Evolutionary conservation across 2,888 invertebrate species (phyloP), one percentile per base, ranked within the genome.

Genomic region (Drosophila fungiperda): DNA sequence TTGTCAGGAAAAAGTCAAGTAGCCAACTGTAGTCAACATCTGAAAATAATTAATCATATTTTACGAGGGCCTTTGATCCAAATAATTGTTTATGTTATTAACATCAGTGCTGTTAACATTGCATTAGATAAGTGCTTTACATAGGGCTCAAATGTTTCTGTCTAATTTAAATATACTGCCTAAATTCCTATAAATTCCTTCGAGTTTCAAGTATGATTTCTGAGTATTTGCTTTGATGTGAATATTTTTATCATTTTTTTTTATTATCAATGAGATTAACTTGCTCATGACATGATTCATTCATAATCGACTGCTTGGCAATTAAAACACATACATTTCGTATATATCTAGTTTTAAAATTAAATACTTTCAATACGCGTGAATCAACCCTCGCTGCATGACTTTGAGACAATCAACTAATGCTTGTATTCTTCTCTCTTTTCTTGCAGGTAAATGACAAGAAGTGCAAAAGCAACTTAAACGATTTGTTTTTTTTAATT

Each of bases 401-500:
- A 32, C 58, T 54, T 66, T 77, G 76, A 66, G 63, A 76, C 57
- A 60, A 53, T 63, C 52, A 50, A 67, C 77, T 78, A 80, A 78
- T 77, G 52, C 8, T 20, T 57, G 20, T 70, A 33, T 49, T 53
- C 42, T 72, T 38, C 26, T 63, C 48, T 65, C 35, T 55, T 73
- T 52, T 78, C 61, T 78, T 78, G 49, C 78, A 78, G 78, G 78
- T 78, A 78, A 78, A 62, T 76, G 66, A 76, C 66, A 77, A 76
- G 48, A 64, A 65, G 61, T 68, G 55, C 59, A 80, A 55, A 59
- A 55, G 57, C 17, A 49, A 49, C 55, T 33, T 12, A 33, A 55
- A 60, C 55, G 40, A 59, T 53, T 40, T 26, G 40, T 40, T 32
- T 36, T 32, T 23, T 49, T 9, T 7, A 11, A 12, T 42, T 52